These are phyloP conservation scores for Aphelenchoides besseyi DNA, from an alignment of 1,140 invertebrate genomes.

Conservation along the genomic window DNA sequence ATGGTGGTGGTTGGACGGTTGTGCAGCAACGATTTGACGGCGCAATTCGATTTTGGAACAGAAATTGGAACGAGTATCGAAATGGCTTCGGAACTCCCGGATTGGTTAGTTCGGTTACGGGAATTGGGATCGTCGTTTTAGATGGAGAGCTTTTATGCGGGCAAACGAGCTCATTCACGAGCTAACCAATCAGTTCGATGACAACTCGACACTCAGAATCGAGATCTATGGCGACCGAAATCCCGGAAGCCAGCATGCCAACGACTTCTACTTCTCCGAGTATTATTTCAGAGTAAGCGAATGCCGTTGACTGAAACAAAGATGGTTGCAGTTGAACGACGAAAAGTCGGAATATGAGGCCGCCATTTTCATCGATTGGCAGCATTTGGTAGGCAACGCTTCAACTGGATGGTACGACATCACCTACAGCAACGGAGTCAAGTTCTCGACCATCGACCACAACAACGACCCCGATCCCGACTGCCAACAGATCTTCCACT, in stretches of 20 bases:
- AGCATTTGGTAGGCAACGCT: background rate
- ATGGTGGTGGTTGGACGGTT: conserved; percentile 31
- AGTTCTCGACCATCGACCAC: conserved; percentile 13
- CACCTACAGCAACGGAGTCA: background rate
- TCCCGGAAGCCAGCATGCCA: conserved; percentile 15
- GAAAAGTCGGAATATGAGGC: background rate
- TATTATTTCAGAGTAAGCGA: conserved; percentile 22
- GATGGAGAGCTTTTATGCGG: conserved; percentile 19
- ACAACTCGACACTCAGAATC: conserved; percentile 17
- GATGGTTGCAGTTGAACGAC: conserved; percentile 2
- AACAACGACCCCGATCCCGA: conserved; percentile 14
- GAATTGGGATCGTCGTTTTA: background rate
- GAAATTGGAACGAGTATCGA: conserved; percentile 25
- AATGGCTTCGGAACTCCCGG: conserved; percentile 19
- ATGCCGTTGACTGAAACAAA: background rate
- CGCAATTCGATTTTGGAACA: conserved; percentile 23
- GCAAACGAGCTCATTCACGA: conserved; percentile 31
- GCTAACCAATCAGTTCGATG: conserved; percentile 11
- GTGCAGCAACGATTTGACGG: conserved; percentile 30
- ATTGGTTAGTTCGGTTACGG: background rate
- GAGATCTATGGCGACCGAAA: conserved; percentile 33
- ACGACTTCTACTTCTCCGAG: conserved; percentile 24
- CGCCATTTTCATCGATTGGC: background rate
- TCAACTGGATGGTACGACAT: conserved; percentile 22
- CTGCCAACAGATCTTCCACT: background rate